Percentiles rank a stretch among this genome's conserved stretches.
Conservation (phyloP, 2,888 invertebrate genomes). For the Diabrotica balteata region DNA sequence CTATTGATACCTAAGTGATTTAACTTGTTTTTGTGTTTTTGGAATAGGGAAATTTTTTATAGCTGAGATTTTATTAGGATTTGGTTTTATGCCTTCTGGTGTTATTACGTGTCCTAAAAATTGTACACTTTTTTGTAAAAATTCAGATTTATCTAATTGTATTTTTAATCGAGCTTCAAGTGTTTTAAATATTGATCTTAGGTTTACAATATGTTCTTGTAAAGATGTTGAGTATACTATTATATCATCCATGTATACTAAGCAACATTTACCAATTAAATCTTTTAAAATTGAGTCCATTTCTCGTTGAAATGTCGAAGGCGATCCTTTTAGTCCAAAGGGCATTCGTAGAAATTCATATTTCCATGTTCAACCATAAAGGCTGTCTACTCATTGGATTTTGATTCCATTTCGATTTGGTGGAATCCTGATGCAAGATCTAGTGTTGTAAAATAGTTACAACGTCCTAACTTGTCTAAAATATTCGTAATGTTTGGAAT, state of each 20-base stretch:
- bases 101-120: conserved; percentile 35
- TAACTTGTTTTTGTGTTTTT: conserved; percentile 38
- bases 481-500: no score
- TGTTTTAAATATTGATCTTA: conserved; percentile 21
- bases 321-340: conserved; percentile 43
- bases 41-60: conserved; percentile 37
- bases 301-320: conserved; percentile 40
- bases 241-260: conserved; percentile 44
- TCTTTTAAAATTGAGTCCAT: conserved; percentile 40
- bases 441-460: not conserved
- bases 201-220: conserved; percentile 20
- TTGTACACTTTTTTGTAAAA: conserved; percentile 30
- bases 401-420: conserved; percentile 30
- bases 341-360: conserved; percentile 40
- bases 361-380: conserved; percentile 26
- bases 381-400: conserved; percentile 23
- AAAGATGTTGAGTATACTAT: conserved; percentile 27
- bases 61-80: conserved; percentile 36
- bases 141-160: not conserved
- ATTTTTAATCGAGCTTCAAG: conserved; percentile 8
- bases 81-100: conserved; percentile 33
- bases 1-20: conserved; percentile 36
- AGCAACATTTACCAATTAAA: conserved; percentile 31
- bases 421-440: conserved; percentile 13
- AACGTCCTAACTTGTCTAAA: not conserved